A percentile compares a stretch with the other conserved stretches of the same genome.
phyloP scores from a whole-genome alignment of 1,140 invertebrate species.

The Drosophila ambigua region DNA sequence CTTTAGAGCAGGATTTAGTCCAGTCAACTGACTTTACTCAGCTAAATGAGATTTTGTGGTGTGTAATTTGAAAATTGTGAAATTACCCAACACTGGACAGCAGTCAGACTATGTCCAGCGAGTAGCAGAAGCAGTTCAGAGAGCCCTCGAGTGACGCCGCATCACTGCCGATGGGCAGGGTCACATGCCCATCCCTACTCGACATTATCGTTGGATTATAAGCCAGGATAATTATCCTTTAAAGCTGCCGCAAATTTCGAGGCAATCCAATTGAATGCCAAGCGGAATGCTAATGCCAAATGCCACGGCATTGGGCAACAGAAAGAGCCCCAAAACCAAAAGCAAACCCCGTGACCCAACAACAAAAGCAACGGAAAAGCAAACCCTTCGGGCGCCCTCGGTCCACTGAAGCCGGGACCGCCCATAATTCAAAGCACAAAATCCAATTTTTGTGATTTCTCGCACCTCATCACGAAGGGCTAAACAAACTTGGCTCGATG shows the following conservation, averaged over 20 bases:
- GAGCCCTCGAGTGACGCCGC: no score
- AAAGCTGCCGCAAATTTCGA: neutral
- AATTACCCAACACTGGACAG: conserved; percentile 43
- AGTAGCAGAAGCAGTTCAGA: no score
- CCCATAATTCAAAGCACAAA: conserved; percentile 34
- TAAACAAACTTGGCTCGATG: conserved; percentile 6
- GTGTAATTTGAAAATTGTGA: conserved; percentile 56
- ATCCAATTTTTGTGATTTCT: conserved; percentile 64
- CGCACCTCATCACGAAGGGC: conserved; percentile 56
- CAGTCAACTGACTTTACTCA: conserved; percentile 55
- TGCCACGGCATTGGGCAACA: no score
- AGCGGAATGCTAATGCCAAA: no score
- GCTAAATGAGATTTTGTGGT: conserved; percentile 60
- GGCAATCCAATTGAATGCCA: no score
- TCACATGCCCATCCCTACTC: no score
- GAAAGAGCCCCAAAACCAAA: no score
- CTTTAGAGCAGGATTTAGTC: conserved; percentile 14
- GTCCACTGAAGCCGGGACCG: neutral
- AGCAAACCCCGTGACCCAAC: no score
- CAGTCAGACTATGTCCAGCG: neutral
- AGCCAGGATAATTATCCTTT: neutral
- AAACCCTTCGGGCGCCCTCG: no score
- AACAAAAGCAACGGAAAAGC: neutral
- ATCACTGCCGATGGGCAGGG: no score
- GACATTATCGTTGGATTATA: no score